Base-by-base conservation (phyloP, 1,140 invertebrate genomes). In the Proctacanthus coquilletti region DNA sequence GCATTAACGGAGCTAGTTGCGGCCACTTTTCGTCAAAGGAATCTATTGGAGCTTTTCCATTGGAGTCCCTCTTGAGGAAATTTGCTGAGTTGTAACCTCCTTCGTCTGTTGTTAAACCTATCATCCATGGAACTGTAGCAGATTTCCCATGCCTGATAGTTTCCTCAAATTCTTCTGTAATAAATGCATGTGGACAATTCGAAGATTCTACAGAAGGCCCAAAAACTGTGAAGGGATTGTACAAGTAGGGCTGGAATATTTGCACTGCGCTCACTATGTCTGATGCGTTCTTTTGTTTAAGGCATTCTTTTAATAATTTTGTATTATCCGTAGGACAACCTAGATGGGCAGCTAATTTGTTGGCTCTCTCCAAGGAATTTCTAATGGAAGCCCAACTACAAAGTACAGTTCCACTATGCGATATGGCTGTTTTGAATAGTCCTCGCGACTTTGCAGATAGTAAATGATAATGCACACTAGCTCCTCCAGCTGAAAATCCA, bases 381-480 rank as follows among this genome's bases (percentile, higher is more conserved):
- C 68, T 56, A 4, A 65, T 65, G 56, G 64, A 36, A 2, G 56
- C 52, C 55, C 58, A 61, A 0, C 52, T 48, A 43, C 47, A 44
- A 2, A 52, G 39, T 1, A 50, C 50, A n/a, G 45, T 45, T 3
- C 56, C 54, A 39, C 52, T 56, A 11, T 53, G 44, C 1, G 56
- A 50, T 18, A 49, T 42, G 2, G 44, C 53, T 8, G 42, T 40
- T 11, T 42, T 52, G 9, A 52, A 51, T 18, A 73, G 43, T 44
- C 60, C 53, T 42, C 61, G 60, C 1, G 63, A 47, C 23, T 61
- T 34, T 1, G 63, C 63, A 38, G 64, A 66, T 5, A 68, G 47
- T 41, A 70, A 66, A 45, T 82, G 79, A 45, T 78, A 69, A 39
- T 72, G 65, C 0, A 71, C 68, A 41, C 69, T 70, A 11, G 68